phyloP scores from a whole-genome alignment of 2,888 invertebrate genomes.

The Cremastinae sp. region DNA sequence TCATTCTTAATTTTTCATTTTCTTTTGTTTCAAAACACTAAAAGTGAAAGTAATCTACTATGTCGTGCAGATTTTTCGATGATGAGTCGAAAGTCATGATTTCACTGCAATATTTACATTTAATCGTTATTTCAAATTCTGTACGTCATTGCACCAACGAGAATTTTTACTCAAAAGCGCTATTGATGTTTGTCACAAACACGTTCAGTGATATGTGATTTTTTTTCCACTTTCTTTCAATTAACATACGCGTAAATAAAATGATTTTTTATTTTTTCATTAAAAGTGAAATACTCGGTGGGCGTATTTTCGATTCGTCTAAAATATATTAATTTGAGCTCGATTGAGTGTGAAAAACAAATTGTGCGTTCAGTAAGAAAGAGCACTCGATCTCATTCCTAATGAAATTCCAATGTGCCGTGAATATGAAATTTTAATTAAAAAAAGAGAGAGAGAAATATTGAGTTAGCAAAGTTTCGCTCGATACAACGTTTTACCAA shows the following conservation, averaged over 20 bases:
- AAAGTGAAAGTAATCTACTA: conserved; percentile 33
- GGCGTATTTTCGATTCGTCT: conserved; percentile 10
- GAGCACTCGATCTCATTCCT: not conserved
- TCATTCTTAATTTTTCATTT: conserved; percentile 20
- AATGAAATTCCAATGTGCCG: conserved; percentile 10
- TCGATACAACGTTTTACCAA: conserved; percentile 49
- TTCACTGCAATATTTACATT: conserved; percentile 25
- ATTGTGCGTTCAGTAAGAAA: conserved; percentile 37
- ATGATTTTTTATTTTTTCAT: not conserved
- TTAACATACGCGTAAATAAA: conserved; percentile 2
- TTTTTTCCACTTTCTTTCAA: conserved; percentile 9
- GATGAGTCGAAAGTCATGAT: conserved; percentile 33
- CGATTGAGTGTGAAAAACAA: conserved; percentile 13
- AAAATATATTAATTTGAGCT: conserved; percentile 38
- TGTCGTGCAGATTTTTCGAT: conserved; percentile 10
- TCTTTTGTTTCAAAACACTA: conserved; percentile 28
- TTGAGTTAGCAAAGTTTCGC: conserved; percentile 38
- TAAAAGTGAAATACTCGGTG: conserved; percentile 28
- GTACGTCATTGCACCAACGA: conserved; percentile 28
- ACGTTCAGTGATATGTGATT: conserved; percentile 51
- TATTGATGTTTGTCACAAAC: conserved; percentile 44
- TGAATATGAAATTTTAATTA: not conserved
- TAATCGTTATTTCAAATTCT: conserved; percentile 14
- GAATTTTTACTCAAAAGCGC: conserved; percentile 28
- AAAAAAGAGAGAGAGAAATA: conserved; percentile 18